Evolutionary conservation across 2,113 vertebrate genomes (phyloP).

Genomic region (Pangasianodon gigas): DNA sequence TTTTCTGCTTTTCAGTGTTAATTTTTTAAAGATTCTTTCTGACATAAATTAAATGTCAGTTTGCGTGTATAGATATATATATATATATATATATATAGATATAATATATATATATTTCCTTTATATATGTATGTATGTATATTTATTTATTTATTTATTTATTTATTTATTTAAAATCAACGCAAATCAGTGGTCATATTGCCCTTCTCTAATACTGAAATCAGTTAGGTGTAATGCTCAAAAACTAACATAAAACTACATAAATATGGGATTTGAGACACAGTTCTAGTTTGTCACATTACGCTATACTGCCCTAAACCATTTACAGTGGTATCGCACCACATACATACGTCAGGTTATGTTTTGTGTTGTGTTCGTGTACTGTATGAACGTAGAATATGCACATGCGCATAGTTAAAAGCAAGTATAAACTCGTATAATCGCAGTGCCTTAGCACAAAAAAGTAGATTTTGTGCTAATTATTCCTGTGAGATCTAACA

Average conservation of each 20-base stretch:
- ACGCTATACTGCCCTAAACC: neutral
- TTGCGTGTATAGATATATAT: no score
- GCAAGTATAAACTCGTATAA: neutral
- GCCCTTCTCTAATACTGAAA: no score
- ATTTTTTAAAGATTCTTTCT: no score
- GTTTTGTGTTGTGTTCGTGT: neutral
- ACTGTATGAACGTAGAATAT: neutral
- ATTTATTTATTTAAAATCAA: no score
- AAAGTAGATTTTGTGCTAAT: neutral
- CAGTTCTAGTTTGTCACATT: neutral
- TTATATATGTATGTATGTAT: no score
- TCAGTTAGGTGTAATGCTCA: neutral
- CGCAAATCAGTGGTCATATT: no score
- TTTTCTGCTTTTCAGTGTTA: no score
- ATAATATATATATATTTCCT: no score
- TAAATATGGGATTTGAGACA: neutral
- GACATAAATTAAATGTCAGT: no score
- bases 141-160: no score
- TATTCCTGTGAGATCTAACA: neutral
- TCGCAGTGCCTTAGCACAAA: neutral
- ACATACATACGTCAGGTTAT: neutral
- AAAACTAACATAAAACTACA: neutral
- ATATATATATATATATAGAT: no score
- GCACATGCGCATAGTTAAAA: neutral
- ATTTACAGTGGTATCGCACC: neutral